Percentiles rank a stretch among this genome's conserved stretches.
Evolutionary conservation across 2,888 invertebrate genomes (phyloP).

Genomic region (Mesochorus sp.): DNA sequence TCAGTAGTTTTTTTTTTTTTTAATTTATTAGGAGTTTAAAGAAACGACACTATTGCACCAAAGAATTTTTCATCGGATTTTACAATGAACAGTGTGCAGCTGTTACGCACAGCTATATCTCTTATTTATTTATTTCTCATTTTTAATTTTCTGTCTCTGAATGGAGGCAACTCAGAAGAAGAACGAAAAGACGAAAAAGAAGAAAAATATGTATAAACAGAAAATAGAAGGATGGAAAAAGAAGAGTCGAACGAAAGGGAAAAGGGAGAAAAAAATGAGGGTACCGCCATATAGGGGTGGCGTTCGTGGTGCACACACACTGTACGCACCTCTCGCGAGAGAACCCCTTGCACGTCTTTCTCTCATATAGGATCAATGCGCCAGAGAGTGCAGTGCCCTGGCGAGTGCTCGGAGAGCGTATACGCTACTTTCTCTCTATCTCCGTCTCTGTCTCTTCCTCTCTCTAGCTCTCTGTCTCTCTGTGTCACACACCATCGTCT

Average conservation of each 20-base stretch:
- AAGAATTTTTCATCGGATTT: no score
- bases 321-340: constrained; percentile 67
- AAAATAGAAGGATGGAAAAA: constrained; percentile 23
- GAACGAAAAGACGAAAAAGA: neutral
- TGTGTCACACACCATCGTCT: constrained; percentile 61
- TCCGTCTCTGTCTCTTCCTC: constrained; percentile 20
- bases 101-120: no score
- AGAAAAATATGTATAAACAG: neutral
- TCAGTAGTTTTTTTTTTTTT: neutral
- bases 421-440: constrained; percentile 17
- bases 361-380: constrained; percentile 78
- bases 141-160: neutral
- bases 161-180: neutral
- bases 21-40: no score
- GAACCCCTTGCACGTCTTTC: constrained; percentile 39
- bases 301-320: constrained; percentile 72
- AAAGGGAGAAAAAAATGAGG: constrained; percentile 69
- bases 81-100: no score
- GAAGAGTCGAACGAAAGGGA: constrained; percentile 35
- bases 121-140: neutral
- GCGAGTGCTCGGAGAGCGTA: constrained; percentile 74
- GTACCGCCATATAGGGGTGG: constrained; percentile 63
- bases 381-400: constrained; percentile 81
- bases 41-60: no score
- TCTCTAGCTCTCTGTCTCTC: constrained; percentile 39